Percentiles rank a stretch among this genome's conserved stretches.
These are phyloP conservation scores for Rambutsinella grinnellia DNA, from an alignment of 2,888 invertebrate species.

Conservation along the genomic window DNA sequence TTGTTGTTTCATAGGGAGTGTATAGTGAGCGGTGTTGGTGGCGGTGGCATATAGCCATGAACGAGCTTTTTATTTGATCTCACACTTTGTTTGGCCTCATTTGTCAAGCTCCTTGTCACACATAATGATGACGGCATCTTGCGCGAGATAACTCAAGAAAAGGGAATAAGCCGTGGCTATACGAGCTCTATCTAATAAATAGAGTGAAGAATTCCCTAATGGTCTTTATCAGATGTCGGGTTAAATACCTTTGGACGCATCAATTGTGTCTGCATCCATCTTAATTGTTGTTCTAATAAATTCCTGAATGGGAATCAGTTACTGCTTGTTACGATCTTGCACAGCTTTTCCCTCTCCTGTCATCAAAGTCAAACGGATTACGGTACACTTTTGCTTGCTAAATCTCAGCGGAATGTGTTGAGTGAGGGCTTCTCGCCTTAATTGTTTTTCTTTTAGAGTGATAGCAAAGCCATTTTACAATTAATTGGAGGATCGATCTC, in stretches of 20 bases:
- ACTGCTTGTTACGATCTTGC: too few relatives aligned
- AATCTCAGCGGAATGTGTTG: too few relatives aligned
- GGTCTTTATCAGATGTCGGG: neutral
- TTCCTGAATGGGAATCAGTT: neutral
- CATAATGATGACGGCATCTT: neutral
- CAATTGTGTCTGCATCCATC: neutral
- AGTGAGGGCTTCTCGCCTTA: too few relatives aligned
- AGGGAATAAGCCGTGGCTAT: neutral
- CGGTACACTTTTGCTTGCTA: too few relatives aligned
- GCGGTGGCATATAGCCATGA: neutral
- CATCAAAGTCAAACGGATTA: too few relatives aligned
- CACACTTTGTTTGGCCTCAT: slow-evolving; percentile 51
- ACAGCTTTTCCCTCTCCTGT: neutral
- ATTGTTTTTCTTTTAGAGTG: neutral
- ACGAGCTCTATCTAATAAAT: neutral
- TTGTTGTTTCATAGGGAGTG: neutral
- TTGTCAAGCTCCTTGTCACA: slow-evolving; percentile 24
- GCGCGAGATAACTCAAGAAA: too few relatives aligned
- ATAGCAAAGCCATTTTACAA: neutral
- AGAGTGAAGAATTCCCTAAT: neutral
- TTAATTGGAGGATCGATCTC: neutral
- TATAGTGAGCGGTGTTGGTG: neutral
- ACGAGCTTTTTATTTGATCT: slow-evolving; percentile 28
- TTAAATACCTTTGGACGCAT: neutral
- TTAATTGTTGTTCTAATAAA: neutral